Percentiles rank a stretch among this genome's conserved stretches.
Conservation (phyloP, 2,888 invertebrate genomes). For the Tiphia femorata region DNA sequence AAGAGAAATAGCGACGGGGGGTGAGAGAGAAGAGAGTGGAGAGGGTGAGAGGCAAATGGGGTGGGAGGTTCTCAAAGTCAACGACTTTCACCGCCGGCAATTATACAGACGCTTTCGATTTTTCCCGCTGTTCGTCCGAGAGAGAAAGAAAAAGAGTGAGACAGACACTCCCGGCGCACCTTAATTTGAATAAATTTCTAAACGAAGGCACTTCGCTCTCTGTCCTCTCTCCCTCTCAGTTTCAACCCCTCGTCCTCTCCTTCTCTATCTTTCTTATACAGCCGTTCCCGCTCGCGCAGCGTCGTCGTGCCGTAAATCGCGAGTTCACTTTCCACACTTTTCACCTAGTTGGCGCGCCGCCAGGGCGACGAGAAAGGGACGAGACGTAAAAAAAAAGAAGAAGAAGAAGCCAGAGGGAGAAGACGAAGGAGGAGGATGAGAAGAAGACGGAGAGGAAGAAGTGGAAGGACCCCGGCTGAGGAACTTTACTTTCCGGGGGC, state of each 20-base stretch:
- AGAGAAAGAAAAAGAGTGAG: too few species aligned
- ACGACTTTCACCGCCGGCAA: constrained; percentile 61
- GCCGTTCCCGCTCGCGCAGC: constrained; percentile 33
- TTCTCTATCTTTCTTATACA: constrained; percentile 19
- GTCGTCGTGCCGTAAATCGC: constrained; percentile 58
- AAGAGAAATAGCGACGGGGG: constrained; percentile 33
- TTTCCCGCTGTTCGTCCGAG: constrained; percentile 44
- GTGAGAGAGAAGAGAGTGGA: constrained; percentile 16
- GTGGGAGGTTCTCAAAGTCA: constrained; percentile 49
- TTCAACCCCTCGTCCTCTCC: constrained; percentile 12
- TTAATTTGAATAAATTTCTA: constrained; percentile 65
- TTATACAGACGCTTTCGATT: constrained; percentile 57
- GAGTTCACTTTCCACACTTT: constrained; percentile 67
- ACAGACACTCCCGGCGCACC: constrained; percentile 35
- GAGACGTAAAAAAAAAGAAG: too few species aligned
- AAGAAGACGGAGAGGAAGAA: constrained; percentile 16
- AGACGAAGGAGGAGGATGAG: constrained; percentile 7
- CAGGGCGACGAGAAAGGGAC: constrained; percentile 42
- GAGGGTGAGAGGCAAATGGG: constrained; percentile 14
- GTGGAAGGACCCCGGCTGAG: constrained; percentile 35
- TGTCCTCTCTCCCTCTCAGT: constrained; percentile 18
- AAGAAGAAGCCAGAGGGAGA: constrained; percentile 31
- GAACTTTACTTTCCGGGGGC: constrained; percentile 58
- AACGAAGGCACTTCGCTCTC: constrained; percentile 41
- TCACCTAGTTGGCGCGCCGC: constrained; percentile 67